Evolutionary conservation across 1,140 invertebrate species (phyloP), one percentile per base, ranked within the genome.

Genomic region (Drosophila triauraria): DNA sequence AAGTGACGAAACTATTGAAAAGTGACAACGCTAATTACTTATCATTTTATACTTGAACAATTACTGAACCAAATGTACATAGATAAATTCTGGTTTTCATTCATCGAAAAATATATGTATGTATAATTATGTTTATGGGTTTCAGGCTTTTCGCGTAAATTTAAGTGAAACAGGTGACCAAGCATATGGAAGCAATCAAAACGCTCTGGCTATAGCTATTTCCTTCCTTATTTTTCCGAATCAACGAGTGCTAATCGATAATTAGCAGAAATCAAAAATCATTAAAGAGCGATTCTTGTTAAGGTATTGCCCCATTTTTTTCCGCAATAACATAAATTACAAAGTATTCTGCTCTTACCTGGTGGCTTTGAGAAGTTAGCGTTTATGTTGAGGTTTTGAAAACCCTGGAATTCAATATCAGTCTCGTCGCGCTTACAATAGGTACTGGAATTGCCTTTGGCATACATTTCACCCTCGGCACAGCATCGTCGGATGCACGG

Each of bases 401-500:
- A 70, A 4, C 62, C 63, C 13, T 70, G 62, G 15, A 70, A 70
- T 13, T 46, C 43, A 35, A 23, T 17, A 54, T 68, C 40, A n/a
- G 32, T 46, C 13, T 65, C 67, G 38, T 70, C 67, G 13, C 32
- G 25, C 35, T 68, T 70, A 10, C 67, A 70, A 30, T 70, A 70
- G 17, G 67, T 70, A 30, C 63, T 68, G 17, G 27, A 38, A 27
- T 70, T 70, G 25, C 62, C 48, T 17, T 70, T 70, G 9, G 67
- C 67, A 47, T 70, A 70, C 27, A 70, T 70, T 56, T 70, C 67
- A 9, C 67, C 67, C 25, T 70, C 67, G 12, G n/a, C 63, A 47
- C 67, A 70, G 30, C 67, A 70, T 30, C 62, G 48, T 32, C 67
- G 40, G 13, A 70, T 54, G 17, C 67, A 70, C 13, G 67, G 67